A percentile compares a stretch with the other conserved stretches of the same genome.
phyloP scores from a whole-genome alignment of 2,113 vertebrate genomes.

The Gymnobelideus leadbeateri region DNA sequence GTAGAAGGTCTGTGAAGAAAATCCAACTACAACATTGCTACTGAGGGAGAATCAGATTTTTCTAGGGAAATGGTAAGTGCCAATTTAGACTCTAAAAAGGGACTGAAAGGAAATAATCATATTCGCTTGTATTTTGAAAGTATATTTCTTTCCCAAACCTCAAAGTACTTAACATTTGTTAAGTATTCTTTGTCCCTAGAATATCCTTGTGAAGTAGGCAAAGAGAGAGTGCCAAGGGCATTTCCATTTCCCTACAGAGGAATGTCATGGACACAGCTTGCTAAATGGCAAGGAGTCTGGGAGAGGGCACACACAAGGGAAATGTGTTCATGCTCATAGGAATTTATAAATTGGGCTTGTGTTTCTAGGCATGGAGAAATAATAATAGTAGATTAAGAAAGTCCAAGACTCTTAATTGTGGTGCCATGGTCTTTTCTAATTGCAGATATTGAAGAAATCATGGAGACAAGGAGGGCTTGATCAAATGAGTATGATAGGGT shows the following conservation, averaged over 20 bases:
- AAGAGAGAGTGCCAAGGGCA: neutral
- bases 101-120: neutral
- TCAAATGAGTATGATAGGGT: neutral
- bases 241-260: neutral
- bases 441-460: neutral
- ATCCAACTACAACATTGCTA: neutral
- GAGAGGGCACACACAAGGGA: fast-evolving
- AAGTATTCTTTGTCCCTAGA: neutral
- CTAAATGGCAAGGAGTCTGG: fast-evolving
- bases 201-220: too few relatives aligned
- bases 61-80: neutral
- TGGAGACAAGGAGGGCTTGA: neutral
- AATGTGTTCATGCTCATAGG: fast-evolving
- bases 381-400: fast-evolving
- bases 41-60: neutral
- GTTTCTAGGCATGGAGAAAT: fast-evolving
- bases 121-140: too few relatives aligned
- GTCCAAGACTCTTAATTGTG: too few relatives aligned
- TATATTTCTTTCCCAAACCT: neutral
- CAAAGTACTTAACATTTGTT: fast-evolving
- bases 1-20: neutral
- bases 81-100: fast-evolving
- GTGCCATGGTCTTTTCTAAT: neutral
- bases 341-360: fast-evolving
- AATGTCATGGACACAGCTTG: fast-evolving